A percentile compares a stretch with the other conserved stretches of the same genome.
Evolutionary conservation across 1,140 invertebrate genomes (phyloP).

Genomic region (Drosophila guanche): DNA sequence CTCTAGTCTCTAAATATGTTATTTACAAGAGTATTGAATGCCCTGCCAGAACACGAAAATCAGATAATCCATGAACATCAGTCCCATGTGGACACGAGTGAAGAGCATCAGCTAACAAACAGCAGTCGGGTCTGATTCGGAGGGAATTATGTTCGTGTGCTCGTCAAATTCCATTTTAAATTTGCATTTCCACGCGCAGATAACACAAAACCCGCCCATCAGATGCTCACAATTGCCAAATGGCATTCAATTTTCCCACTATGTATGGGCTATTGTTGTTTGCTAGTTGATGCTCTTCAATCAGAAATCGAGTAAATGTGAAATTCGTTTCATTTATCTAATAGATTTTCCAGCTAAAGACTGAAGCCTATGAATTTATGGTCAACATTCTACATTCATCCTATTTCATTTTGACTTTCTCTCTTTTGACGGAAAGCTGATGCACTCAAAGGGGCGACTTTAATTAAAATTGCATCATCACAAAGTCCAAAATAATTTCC

Average conservation of each 20-base stretch:
- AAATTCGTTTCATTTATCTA: conserved; percentile 9
- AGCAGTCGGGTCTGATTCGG: conserved; percentile 22
- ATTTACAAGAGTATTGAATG: conserved; percentile 69
- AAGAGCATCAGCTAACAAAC: conserved; percentile 55
- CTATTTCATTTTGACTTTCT: too few relatives aligned
- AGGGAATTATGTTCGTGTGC: conserved; percentile 40
- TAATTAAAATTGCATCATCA: conserved; percentile 10
- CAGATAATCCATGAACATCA: conserved; percentile 79
- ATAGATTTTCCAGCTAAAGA: background rate
- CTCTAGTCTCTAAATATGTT: conserved; percentile 50
- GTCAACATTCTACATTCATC: too few relatives aligned
- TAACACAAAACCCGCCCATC: conserved; percentile 33
- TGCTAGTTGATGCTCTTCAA: conserved; percentile 61
- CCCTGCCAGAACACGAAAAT: conserved; percentile 70
- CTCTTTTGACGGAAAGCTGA: background rate
- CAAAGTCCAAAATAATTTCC: background rate
- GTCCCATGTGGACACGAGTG: conserved; percentile 30
- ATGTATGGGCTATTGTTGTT: conserved; percentile 4
- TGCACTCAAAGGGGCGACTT: conserved; percentile 1
- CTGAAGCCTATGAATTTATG: too few relatives aligned
- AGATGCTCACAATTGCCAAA: conserved; percentile 17
- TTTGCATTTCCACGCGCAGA: conserved; percentile 7
- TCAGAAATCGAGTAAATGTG: conserved; percentile 30
- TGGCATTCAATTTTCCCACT: conserved; percentile 19
- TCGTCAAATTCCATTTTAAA: conserved; percentile 32